Conservation (phyloP, 2,888 invertebrate species). For the Chromoteleia sp. region DNA sequence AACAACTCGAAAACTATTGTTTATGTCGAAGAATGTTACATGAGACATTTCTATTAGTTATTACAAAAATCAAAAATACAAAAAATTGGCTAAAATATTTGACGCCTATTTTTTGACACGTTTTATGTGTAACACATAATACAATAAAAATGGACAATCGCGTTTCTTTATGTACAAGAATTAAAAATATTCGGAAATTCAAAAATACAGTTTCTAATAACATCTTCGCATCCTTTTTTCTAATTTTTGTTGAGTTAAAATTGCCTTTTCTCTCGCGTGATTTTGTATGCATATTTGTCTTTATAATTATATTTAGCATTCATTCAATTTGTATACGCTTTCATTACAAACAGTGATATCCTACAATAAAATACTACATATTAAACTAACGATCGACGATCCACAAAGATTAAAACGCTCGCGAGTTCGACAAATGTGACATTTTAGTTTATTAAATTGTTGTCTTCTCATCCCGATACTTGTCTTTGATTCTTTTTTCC, state of each 20-base stretch:
- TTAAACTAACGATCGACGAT: slow-evolving; percentile 66
- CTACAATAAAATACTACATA: slow-evolving; percentile 63
- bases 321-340: slow-evolving; percentile 20
- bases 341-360: slow-evolving; percentile 30
- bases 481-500: too few species aligned
- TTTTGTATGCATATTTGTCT: background rate
- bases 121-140: too few species aligned
- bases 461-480: background rate
- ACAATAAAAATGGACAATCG: background rate
- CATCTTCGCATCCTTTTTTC: background rate
- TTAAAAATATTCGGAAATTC: slow-evolving; percentile 64
- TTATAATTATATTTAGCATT: background rate
- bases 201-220: slow-evolving; percentile 10
- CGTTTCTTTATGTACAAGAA: slow-evolving; percentile 21
- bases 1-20: too few species aligned
- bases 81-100: background rate
- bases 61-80: too few species aligned
- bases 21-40: too few species aligned
- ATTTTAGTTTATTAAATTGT: slow-evolving; percentile 10
- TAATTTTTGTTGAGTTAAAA: background rate
- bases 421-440: slow-evolving; percentile 34
- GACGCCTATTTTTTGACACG: too few species aligned
- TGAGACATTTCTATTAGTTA: too few species aligned
- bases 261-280: background rate
- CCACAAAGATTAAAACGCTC: slow-evolving; percentile 58